phyloP scores from a whole-genome alignment of 2,113 vertebrate species.

The Tricholaema leucomelas region DNA sequence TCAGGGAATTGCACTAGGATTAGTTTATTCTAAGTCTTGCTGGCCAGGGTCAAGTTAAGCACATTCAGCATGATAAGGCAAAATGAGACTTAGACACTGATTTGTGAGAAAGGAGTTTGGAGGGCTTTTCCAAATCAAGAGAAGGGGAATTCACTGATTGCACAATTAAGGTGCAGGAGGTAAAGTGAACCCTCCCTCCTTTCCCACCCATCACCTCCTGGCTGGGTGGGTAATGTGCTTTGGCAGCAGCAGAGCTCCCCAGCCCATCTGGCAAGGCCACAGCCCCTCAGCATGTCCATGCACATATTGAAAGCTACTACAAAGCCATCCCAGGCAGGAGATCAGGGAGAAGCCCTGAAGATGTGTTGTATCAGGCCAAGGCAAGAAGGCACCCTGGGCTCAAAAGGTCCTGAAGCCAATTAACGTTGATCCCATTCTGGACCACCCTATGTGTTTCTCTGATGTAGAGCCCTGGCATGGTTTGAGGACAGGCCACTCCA shows the following conservation, averaged over 20 bases:
- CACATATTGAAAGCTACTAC: neutral
- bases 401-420: neutral
- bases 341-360: neutral
- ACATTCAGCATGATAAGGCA: neutral
- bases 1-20: neutral
- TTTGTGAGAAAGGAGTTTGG: fast-evolving
- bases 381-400: neutral
- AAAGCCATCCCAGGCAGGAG: neutral
- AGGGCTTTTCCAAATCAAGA: neutral
- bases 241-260: neutral
- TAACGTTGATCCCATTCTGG: neutral
- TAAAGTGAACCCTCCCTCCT: neutral
- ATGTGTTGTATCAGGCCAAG: neutral
- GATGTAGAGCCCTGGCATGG: neutral
- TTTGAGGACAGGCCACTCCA: neutral
- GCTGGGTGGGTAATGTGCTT: neutral
- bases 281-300: neutral
- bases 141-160: neutral
- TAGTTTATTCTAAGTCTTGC: neutral
- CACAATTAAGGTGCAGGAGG: neutral
- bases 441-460: neutral
- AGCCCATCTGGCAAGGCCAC: neutral
- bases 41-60: neutral
- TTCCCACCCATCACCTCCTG: neutral
- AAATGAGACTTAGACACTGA: neutral